phyloP scores from a whole-genome alignment of 2,797 vertebrate species.

The Sebastes flavidus region DNA sequence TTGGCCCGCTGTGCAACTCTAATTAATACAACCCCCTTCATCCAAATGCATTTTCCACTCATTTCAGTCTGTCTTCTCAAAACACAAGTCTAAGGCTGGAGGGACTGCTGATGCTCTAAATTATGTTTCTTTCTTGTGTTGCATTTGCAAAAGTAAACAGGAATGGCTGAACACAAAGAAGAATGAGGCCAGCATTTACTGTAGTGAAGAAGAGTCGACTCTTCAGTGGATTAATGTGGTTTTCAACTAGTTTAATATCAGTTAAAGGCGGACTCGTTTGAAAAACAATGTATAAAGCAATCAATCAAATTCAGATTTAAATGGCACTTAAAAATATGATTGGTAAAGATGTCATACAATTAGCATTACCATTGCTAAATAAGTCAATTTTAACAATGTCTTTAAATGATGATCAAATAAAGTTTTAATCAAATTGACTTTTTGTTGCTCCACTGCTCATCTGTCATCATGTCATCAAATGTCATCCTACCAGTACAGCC shows the following conservation, averaged over 20 bases:
- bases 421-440: neutral
- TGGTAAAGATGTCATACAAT: neutral
- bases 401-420: neutral
- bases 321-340: neutral
- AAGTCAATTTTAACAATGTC: neutral
- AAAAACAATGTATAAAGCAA: neutral
- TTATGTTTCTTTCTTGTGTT: constrained; percentile 46
- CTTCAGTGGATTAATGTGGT: constrained; percentile 23
- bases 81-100: constrained; percentile 37
- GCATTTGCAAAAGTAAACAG: constrained; percentile 37
- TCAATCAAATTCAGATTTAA: neutral
- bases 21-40: constrained; percentile 78
- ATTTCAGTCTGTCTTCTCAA: constrained; percentile 46
- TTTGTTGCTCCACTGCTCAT: neutral
- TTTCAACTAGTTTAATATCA: constrained; percentile 4
- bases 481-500: neutral
- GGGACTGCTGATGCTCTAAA: constrained; percentile 44
- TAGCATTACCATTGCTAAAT: neutral
- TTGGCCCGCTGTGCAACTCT: constrained; percentile 60
- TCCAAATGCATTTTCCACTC: constrained; percentile 57
- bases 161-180: constrained; percentile 27
- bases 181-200: constrained; percentile 45
- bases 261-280: neutral
- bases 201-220: constrained; percentile 25
- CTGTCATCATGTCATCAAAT: neutral